A percentile compares a stretch with the other conserved stretches of the same genome.
phyloP scores from a whole-genome alignment of 2,113 vertebrate species.

The Turnix velox region DNA sequence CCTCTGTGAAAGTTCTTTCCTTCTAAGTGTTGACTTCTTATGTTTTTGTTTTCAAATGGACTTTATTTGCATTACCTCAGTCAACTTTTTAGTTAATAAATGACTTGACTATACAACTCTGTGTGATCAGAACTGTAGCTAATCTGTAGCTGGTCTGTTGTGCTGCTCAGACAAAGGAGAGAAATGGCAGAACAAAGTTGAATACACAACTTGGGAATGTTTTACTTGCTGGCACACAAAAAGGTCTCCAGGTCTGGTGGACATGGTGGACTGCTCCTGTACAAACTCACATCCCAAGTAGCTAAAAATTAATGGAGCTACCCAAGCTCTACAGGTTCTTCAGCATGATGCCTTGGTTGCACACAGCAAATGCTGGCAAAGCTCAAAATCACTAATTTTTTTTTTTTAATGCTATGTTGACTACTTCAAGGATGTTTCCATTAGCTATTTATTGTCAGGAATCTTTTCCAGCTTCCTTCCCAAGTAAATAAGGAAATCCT shows the following conservation, averaged over 20 bases:
- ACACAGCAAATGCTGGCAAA: not conserved
- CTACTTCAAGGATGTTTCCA: not conserved
- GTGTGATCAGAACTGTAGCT: not conserved
- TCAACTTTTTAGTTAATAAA: slow-evolving; percentile 1
- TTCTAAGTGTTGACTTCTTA: not conserved
- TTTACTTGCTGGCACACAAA: not conserved
- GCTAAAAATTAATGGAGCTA: not conserved
- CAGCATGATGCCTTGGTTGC: not conserved
- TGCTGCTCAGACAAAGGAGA: not conserved
- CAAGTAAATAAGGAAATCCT: slow-evolving; percentile 62
- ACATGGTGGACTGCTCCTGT: not conserved
- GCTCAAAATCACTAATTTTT: not conserved
- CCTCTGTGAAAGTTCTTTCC: not conserved
- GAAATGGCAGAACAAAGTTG: not conserved
- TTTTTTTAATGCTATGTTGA: not conserved
- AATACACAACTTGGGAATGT: not conserved
- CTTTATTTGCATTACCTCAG: not conserved
- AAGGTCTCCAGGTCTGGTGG: not conserved
- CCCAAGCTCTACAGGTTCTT: not conserved
- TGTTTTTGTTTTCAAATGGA: not conserved
- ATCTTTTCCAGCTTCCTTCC: not conserved
- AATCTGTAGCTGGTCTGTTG: not conserved
- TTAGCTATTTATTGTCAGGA: not conserved
- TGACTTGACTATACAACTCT: not conserved
- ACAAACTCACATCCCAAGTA: not conserved